Evolutionary conservation across 2,888 invertebrate species (phyloP).

Genomic region (Eupithecia vulgata): DNA sequence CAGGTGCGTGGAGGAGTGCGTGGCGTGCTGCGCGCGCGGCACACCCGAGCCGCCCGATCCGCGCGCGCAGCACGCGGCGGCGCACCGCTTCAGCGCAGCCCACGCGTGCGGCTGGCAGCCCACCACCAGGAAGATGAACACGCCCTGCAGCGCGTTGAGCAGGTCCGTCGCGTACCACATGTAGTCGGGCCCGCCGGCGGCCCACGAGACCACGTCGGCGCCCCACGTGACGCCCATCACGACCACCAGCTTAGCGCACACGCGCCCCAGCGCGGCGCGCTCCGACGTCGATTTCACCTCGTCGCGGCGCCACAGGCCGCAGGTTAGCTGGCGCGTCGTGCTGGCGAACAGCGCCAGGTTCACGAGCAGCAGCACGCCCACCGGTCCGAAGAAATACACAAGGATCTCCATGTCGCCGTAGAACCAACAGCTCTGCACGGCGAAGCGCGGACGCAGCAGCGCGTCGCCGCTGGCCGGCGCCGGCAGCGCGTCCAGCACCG

Average conservation of each 20-base stretch:
- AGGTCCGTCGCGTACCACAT: slow-evolving; percentile 93
- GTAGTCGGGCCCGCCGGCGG: slow-evolving; percentile 90
- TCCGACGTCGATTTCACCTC: slow-evolving; percentile 91
- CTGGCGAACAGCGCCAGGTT: slow-evolving; percentile 91
- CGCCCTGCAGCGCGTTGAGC: slow-evolving; percentile 93
- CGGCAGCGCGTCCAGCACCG: slow-evolving; percentile 88
- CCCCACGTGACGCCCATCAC: slow-evolving; percentile 84
- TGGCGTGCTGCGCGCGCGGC: slow-evolving; percentile 62
- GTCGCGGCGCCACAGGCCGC: slow-evolving; percentile 94
- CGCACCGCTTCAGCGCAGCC: slow-evolving; percentile 70
- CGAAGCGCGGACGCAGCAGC: slow-evolving; percentile 91
- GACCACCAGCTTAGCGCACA: slow-evolving; percentile 93
- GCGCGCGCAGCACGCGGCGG: slow-evolving; percentile 82
- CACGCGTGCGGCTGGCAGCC: slow-evolving; percentile 93
- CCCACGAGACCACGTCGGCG: slow-evolving; percentile 93
- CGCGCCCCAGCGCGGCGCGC: slow-evolving; percentile 89
- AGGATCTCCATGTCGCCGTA: slow-evolving; percentile 92
- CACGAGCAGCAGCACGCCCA: slow-evolving; percentile 90
- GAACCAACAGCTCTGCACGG: slow-evolving; percentile 92
- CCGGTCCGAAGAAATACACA: slow-evolving; percentile 93
- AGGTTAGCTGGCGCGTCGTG: slow-evolving; percentile 93
- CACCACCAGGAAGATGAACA: slow-evolving; percentile 94
- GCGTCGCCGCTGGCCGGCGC: slow-evolving; percentile 79
- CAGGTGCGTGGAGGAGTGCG: slow-evolving; percentile 91
- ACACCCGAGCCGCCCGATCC: slow-evolving; percentile 74